Evolutionary conservation across 2,797 vertebrate species (phyloP).

Genomic region (Lycodopsis pacificus): DNA sequence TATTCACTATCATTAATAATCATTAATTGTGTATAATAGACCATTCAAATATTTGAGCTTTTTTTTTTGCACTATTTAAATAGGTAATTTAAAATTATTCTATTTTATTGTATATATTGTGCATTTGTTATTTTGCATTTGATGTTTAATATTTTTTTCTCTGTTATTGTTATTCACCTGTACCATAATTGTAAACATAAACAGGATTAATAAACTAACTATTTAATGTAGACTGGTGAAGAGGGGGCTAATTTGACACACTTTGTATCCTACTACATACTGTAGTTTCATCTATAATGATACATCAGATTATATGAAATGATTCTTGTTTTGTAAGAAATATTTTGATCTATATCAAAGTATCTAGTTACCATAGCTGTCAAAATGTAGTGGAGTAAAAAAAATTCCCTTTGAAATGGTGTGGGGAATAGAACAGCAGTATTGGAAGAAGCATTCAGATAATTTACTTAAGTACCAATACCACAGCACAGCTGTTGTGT

Average conservation of each 20-base stretch:
- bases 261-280: not conserved
- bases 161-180: no score
- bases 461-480: not conserved
- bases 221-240: not conserved
- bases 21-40: not conserved
- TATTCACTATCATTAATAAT: not conserved
- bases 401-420: not conserved
- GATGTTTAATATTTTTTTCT: no score
- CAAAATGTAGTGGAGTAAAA: not conserved
- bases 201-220: no score
- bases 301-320: not conserved
- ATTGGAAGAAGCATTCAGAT: not conserved
- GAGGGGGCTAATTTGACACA: not conserved
- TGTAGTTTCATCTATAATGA: not conserved
- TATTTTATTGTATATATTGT: no score
- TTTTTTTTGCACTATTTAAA: not conserved
- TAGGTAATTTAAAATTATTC: no score
- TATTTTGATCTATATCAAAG: not conserved
- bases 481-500: not conserved
- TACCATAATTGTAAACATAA: no score
- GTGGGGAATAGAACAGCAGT: not conserved
- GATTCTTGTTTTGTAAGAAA: not conserved
- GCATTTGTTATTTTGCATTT: no score
- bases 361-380: not conserved
- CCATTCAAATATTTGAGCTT: not conserved